A percentile compares a stretch with the other conserved stretches of the same genome.
Conservation (phyloP, 2,797 vertebrate genomes). For the Catamblyrhynchus diadema region DNA sequence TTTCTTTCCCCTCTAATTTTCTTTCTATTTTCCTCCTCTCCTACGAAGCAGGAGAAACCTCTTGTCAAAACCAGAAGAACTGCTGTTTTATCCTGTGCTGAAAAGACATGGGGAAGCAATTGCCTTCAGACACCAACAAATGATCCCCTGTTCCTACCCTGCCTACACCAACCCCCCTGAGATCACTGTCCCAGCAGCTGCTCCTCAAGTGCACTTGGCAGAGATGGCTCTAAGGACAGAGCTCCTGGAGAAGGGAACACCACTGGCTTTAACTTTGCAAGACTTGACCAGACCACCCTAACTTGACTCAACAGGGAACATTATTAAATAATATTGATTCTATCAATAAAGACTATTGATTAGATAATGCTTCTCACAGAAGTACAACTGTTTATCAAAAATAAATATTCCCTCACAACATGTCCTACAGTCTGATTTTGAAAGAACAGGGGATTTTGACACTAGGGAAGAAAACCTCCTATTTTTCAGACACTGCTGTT, state of each 20-base stretch:
- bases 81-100: not conserved
- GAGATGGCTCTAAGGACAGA: not conserved
- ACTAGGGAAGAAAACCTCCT: not conserved
- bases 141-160: not conserved
- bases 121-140: not conserved
- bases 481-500: not conserved
- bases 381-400: not conserved
- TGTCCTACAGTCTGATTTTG: not conserved
- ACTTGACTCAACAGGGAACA: not conserved
- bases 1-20: not conserved
- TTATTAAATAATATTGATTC: not conserved
- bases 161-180: not conserved
- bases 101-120: not conserved
- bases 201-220: not conserved
- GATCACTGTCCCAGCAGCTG: not conserved
- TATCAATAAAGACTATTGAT: not conserved
- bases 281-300: not conserved
- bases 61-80: not conserved
- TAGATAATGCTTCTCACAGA: not conserved
- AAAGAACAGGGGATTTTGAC: not conserved
- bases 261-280: fast-evolving
- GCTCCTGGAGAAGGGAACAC: not conserved
- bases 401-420: not conserved
- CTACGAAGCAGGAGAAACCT: not conserved
- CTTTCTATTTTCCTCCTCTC: not conserved